Evolutionary conservation across 2,888 invertebrate species (phyloP).

Genomic region (Synergus umbraculus): DNA sequence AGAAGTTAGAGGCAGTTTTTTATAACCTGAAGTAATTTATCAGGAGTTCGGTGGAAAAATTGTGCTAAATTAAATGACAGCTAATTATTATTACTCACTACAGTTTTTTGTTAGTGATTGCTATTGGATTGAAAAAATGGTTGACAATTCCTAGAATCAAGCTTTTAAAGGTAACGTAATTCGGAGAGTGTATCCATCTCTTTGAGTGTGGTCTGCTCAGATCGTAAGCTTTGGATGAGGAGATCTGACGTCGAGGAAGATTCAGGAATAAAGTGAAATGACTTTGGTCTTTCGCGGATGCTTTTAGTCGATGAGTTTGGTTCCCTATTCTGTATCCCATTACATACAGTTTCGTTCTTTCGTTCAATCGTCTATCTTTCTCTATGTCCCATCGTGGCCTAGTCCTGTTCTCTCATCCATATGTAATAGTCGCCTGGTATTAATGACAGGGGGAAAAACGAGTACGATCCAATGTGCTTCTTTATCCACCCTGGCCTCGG

Average conservation of each 20-base stretch:
- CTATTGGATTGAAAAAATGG: no score
- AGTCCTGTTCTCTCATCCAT: conserved; percentile 75
- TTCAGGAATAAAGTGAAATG: conserved; percentile 68
- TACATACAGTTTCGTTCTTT: conserved; percentile 70
- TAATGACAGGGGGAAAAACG: conserved; percentile 73
- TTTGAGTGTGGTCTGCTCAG: neutral
- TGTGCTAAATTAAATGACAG: no score
- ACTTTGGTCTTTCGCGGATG: conserved; percentile 72
- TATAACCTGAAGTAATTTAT: no score
- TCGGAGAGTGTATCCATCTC: neutral
- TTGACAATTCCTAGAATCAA: neutral
- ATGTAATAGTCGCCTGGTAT: conserved; percentile 77
- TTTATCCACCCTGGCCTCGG: conserved; percentile 60
- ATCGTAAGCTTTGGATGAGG: neutral
- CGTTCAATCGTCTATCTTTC: conserved; percentile 23
- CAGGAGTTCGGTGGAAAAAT: no score
- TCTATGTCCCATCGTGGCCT: conserved; percentile 63
- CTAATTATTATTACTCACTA: no score
- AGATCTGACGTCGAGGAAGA: conserved; percentile 42
- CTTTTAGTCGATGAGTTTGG: conserved; percentile 77
- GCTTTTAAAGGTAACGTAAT: no score
- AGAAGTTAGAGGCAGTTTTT: no score
- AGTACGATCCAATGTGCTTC: conserved; percentile 64
- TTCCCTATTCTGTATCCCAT: conserved; percentile 69
- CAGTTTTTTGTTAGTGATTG: no score